These are phyloP conservation scores for Lemur catta DNA, from an alignment of 2,797 vertebrate species.

Conservation along the genomic window DNA sequence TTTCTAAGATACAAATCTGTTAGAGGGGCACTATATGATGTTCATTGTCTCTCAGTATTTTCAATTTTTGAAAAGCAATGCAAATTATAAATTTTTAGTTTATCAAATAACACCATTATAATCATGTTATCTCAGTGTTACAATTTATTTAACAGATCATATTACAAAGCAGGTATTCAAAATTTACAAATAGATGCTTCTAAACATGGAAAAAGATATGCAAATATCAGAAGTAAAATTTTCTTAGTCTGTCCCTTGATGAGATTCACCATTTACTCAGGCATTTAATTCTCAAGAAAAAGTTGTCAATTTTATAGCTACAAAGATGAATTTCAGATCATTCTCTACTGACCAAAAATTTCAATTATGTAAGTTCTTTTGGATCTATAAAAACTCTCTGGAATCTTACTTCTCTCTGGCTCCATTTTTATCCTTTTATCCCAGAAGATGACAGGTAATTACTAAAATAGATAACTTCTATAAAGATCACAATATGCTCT, in stretches of 20 bases:
- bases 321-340: slow-evolving; percentile 75
- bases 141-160: neutral
- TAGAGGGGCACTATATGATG: neutral
- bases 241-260: slow-evolving; percentile 34
- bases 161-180: neutral
- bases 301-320: slow-evolving; percentile 59
- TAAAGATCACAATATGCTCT: slow-evolving; percentile 58
- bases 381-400: slow-evolving; percentile 37
- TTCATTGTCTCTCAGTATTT: neutral
- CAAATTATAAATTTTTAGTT: neutral
- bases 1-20: neutral
- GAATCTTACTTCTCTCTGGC: slow-evolving; percentile 16
- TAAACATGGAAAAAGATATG: slow-evolving; percentile 24
- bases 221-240: slow-evolving; percentile 52
- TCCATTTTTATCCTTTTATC: slow-evolving; percentile 67
- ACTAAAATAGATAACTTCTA: slow-evolving; percentile 77
- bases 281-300: slow-evolving; percentile 63
- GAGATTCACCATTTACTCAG: slow-evolving; percentile 49
- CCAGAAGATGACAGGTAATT: slow-evolving; percentile 65
- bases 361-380: slow-evolving; percentile 68
- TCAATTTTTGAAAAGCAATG: neutral
- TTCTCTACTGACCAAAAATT: slow-evolving; percentile 61
- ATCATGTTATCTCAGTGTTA: neutral
- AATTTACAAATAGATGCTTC: slow-evolving; percentile 16
- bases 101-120: neutral